Conservation (phyloP, 1,140 invertebrate species). For the Oncopodura yosiiana region DNA sequence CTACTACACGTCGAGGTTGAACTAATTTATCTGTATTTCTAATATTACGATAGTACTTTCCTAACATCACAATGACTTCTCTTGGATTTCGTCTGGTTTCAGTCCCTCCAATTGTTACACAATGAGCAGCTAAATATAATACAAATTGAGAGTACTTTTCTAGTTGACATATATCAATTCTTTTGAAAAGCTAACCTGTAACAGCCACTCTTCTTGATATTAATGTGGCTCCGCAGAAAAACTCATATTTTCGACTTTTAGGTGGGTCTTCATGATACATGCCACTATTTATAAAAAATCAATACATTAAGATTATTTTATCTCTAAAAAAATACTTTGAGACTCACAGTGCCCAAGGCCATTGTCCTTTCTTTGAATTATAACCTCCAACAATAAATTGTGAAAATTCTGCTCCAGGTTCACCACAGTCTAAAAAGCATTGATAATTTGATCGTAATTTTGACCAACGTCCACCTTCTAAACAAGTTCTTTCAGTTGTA, state of each 20-base stretch:
- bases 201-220: slow-evolving; percentile 6
- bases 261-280: slow-evolving; percentile 22
- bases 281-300: too few species aligned
- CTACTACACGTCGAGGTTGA: neutral
- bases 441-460: neutral
- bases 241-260: slow-evolving; percentile 11
- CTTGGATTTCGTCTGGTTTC: neutral
- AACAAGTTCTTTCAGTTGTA: neutral
- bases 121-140: slow-evolving; percentile 1
- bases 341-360: slow-evolving; percentile 15
- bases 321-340: neutral
- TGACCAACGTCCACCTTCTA: slow-evolving; percentile 3
- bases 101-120: neutral
- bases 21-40: neutral
- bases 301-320: too few species aligned
- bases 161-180: too few species aligned
- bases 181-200: slow-evolving; percentile 15
- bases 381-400: slow-evolving; percentile 11
- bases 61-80: neutral
- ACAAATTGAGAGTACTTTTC: neutral
- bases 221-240: slow-evolving; percentile 10
- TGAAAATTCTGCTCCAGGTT: neutral
- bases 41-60: slow-evolving; percentile 6
- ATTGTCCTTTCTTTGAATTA: slow-evolving; percentile 5
- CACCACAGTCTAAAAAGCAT: slow-evolving; percentile 15